Conservation (phyloP, 2,113 vertebrate species). For the Coturnix japonica region DNA sequence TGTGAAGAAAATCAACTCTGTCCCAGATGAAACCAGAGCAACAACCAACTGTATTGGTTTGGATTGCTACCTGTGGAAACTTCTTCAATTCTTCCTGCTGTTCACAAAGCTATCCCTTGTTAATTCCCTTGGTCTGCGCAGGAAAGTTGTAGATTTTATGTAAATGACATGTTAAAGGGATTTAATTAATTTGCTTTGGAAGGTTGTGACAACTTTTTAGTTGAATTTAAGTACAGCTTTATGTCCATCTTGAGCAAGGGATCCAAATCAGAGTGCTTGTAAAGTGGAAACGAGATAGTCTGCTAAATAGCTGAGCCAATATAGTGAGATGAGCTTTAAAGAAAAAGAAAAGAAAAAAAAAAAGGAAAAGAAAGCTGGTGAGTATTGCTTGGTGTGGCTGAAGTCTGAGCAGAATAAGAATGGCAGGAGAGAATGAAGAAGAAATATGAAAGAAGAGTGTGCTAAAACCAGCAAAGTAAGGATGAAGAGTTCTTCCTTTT, state of each 20-base stretch:
- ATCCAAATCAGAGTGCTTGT: not conserved
- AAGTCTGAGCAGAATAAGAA: not conserved
- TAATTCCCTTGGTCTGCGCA: not conserved
- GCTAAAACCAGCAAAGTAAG: not conserved
- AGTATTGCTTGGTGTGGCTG: not conserved
- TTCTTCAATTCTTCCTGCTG: constrained; percentile 33
- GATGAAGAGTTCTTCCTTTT: not conserved
- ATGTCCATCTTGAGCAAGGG: not conserved
- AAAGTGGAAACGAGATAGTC: not conserved
- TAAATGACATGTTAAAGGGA: not conserved
- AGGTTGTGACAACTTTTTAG: not conserved
- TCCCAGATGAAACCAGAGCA: not conserved
- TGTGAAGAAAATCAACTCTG: not conserved
- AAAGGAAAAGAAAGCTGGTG: not conserved
- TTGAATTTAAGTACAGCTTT: not conserved
- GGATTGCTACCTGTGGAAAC: not conserved
- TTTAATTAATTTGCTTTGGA: not conserved
- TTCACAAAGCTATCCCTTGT: not conserved
- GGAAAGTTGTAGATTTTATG: not conserved
- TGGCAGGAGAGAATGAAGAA: not conserved
- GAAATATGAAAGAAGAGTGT: not conserved
- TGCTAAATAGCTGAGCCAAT: not conserved
- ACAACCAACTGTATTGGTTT: not conserved
- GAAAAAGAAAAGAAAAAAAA: too few species aligned
- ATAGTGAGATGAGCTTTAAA: not conserved